Percentiles rank a stretch among this genome's conserved stretches.
phyloP scores from a whole-genome alignment of 2,797 vertebrate species.

The Eidolon dupreanum region DNA sequence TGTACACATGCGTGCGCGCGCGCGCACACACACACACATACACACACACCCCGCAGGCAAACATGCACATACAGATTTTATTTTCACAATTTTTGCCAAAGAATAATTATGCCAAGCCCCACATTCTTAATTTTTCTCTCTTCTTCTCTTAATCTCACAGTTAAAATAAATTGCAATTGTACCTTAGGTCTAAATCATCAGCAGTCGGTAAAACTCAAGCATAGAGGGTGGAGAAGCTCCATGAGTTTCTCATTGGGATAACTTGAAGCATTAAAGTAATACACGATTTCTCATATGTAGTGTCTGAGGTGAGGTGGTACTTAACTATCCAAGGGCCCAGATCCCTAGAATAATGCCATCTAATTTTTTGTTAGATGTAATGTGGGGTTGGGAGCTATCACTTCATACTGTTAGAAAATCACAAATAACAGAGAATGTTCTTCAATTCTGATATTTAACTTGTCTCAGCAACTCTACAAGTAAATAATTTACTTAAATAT shows the following conservation, averaged over 20 bases:
- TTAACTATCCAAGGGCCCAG: not conserved
- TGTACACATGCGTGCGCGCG: rapidly evolving
- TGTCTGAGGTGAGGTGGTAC: not conserved
- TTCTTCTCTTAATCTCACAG: not conserved
- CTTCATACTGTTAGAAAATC: not conserved
- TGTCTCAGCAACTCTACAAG: not conserved
- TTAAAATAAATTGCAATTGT: not conserved
- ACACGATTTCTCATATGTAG: not conserved
- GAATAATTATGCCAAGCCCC: not conserved
- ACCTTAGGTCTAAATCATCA: not conserved
- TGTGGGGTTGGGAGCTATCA: not conserved
- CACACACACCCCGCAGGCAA: not conserved
- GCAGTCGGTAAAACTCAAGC: not conserved
- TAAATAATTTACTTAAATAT: not conserved
- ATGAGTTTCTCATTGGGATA: not conserved
- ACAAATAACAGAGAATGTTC: not conserved
- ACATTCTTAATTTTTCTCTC: not conserved
- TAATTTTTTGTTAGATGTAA: not conserved
- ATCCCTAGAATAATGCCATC: not conserved
- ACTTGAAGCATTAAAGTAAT: not conserved
- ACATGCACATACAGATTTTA: not conserved
- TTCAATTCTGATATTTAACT: not conserved
- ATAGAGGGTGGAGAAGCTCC: not conserved
- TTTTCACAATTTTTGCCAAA: not conserved
- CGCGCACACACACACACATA: no score